A percentile compares a stretch with the other conserved stretches of the same genome.
phyloP scores from a whole-genome alignment of 1,140 invertebrate species.

The Drosophila ogumai region DNA sequence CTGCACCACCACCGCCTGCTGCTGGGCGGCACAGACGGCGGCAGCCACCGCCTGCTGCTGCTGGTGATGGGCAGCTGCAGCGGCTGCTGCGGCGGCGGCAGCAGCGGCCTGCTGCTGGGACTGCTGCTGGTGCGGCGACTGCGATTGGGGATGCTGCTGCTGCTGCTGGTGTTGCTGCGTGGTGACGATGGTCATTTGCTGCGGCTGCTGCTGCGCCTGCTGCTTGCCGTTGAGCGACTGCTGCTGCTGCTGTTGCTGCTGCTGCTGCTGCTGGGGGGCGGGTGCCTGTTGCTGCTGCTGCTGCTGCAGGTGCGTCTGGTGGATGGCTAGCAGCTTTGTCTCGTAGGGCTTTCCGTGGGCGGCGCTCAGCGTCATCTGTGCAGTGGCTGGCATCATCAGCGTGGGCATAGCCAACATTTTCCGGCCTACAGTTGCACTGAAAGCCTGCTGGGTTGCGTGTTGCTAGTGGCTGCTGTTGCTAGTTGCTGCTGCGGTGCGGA shows the following conservation, averaged over 20 bases:
- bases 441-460: constrained; percentile 40
- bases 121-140: constrained; percentile 69
- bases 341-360: constrained; percentile 80
- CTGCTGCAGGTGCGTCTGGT: constrained; percentile 82
- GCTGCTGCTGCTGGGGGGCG: constrained; percentile 56
- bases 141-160: constrained; percentile 70
- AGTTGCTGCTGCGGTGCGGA: constrained; percentile 42
- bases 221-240: constrained; percentile 68
- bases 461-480: constrained; percentile 31
- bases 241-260: constrained; percentile 69
- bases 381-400: constrained; percentile 84
- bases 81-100: constrained; percentile 73
- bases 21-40: constrained; percentile 77
- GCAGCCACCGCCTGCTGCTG: constrained; percentile 76
- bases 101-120: constrained; percentile 72
- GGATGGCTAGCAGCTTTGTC: constrained; percentile 82
- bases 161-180: constrained; percentile 73
- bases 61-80: constrained; percentile 67
- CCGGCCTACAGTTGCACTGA: constrained; percentile 55
- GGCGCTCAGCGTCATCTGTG: constrained; percentile 84
- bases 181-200: constrained; percentile 77
- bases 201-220: constrained; percentile 67
- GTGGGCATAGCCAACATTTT: constrained; percentile 84
- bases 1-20: constrained; percentile 81
- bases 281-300: constrained; percentile 67